Conservation (phyloP, 2,113 vertebrate genomes). For the Tragelaphus scriptus region DNA sequence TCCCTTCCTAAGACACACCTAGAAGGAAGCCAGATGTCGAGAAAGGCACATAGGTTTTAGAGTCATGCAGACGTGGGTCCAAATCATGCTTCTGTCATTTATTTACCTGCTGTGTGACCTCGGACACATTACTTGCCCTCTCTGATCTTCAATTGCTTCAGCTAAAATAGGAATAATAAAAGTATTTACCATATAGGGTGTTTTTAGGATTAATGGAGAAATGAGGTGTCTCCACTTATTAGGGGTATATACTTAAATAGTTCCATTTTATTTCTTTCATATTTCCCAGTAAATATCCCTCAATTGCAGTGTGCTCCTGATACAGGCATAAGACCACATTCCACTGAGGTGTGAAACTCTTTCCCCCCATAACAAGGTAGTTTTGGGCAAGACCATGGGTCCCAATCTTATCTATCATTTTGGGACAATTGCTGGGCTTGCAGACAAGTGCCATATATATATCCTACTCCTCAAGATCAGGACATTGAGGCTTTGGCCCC, state of each 20-base stretch:
- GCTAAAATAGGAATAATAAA: background rate
- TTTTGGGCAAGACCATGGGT: background rate
- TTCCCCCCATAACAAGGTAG: background rate
- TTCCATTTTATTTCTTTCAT: background rate
- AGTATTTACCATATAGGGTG: background rate
- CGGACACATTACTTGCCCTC: background rate
- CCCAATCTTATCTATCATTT: background rate
- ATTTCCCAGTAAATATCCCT: background rate
- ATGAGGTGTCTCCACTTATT: background rate
- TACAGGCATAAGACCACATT: background rate
- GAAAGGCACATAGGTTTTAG: background rate
- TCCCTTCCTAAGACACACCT: background rate
- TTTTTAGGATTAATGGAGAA: background rate
- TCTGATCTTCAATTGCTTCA: background rate
- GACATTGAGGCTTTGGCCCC: background rate
- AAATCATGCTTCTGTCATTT: background rate
- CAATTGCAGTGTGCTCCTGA: background rate
- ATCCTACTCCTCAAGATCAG: background rate
- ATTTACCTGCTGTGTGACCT: background rate
- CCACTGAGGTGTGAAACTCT: background rate
- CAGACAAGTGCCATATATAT: background rate
- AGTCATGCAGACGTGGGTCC: background rate
- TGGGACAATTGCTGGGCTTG: background rate
- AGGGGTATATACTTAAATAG: background rate
- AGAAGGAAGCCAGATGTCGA: background rate